Conservation (phyloP, 2,888 invertebrate species). For the Lysandra bellargus region DNA sequence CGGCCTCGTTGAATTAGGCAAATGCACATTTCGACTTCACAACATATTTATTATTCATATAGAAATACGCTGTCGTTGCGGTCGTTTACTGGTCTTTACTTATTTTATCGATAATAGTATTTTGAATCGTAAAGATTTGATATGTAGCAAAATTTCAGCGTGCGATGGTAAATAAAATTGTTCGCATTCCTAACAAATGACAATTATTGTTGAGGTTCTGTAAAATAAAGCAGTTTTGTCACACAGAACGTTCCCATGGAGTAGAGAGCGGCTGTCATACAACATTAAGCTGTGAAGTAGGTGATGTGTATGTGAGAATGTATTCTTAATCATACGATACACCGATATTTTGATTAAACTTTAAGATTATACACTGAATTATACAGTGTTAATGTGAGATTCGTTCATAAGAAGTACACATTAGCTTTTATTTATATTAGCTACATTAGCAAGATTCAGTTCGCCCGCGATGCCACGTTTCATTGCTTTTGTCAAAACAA, state of each 20-base stretch:
- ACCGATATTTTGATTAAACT: constrained; percentile 19
- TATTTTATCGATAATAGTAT: too few relatives aligned
- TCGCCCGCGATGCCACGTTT: constrained; percentile 55
- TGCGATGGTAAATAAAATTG: neutral
- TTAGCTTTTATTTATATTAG: too few relatives aligned
- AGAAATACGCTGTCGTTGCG: too few relatives aligned
- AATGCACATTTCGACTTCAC: too few relatives aligned
- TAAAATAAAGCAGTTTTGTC: constrained; percentile 34
- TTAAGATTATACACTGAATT: constrained; percentile 16
- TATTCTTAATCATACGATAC: constrained; percentile 47
- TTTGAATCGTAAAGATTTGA: too few relatives aligned
- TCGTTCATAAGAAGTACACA: constrained; percentile 32
- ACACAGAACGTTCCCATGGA: constrained; percentile 59
- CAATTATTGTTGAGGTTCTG: constrained; percentile 4
- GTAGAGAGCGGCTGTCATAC: constrained; percentile 55
- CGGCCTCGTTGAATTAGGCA: too few relatives aligned
- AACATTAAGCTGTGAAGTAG: constrained; percentile 73
- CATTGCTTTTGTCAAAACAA: constrained; percentile 72
- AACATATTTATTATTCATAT: too few relatives aligned
- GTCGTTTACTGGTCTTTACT: too few relatives aligned
- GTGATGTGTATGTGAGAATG: constrained; percentile 73
- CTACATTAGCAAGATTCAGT: constrained; percentile 53
- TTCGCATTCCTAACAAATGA: neutral
- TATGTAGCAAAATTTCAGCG: too few relatives aligned
- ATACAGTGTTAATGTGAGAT: constrained; percentile 30